Evolutionary conservation across 2,888 invertebrate genomes (phyloP).

Genomic region (Heliconius cydno): DNA sequence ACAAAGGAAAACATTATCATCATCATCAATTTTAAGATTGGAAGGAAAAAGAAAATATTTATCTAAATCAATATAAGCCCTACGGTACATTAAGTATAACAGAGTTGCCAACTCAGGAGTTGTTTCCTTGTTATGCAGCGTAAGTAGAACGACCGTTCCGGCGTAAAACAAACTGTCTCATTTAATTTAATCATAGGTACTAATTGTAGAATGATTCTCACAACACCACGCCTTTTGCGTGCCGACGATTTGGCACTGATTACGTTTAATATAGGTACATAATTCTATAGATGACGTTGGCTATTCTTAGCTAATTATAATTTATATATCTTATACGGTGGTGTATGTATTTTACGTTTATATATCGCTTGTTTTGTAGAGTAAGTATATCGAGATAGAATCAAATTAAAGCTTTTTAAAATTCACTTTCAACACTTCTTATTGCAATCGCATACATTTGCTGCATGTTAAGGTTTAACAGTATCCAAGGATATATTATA

Average conservation of each 20-base stretch:
- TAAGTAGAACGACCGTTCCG: slow-evolving; percentile 44
- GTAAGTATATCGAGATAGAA: neutral
- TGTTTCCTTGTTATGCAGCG: slow-evolving; percentile 38
- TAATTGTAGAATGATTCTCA: slow-evolving; percentile 55
- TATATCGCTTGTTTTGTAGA: neutral
- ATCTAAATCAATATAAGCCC: neutral
- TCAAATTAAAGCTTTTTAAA: neutral
- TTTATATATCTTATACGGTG: neutral
- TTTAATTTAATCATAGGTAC: slow-evolving; percentile 62
- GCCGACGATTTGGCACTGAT: slow-evolving; percentile 45
- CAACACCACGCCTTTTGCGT: slow-evolving; percentile 62
- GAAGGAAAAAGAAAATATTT: neutral
- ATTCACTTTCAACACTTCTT: neutral
- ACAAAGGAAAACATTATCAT: neutral
- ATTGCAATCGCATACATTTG: neutral
- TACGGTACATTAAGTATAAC: slow-evolving; percentile 18
- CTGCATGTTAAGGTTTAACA: neutral
- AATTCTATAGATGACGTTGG: slow-evolving; percentile 4
- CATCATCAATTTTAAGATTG: neutral
- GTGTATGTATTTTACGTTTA: neutral
- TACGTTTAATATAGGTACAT: slow-evolving; percentile 37
- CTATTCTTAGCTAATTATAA: neutral
- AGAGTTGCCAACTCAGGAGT: slow-evolving; percentile 32
- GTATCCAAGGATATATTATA: no score
- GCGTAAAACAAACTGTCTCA: slow-evolving; percentile 45